Base-by-base conservation (phyloP, 2,113 vertebrate genomes). In the Rhinolophus ferrumequinum region DNA sequence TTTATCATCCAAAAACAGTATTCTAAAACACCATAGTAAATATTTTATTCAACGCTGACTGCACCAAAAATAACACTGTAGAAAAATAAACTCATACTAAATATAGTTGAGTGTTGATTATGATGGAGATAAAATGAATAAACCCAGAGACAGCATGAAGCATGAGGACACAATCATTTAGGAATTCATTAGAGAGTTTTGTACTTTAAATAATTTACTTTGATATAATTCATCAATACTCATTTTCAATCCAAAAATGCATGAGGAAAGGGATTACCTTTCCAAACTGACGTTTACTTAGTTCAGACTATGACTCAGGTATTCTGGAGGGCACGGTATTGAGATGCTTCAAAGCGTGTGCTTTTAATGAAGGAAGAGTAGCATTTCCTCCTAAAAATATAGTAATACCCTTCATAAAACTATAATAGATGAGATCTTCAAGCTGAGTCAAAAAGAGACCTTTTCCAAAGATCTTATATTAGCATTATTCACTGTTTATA, bases 21-120 rank as follows among this genome's bases (percentile, higher is more conserved):
- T 92, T 90, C 58, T 93, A 95, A 77, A 93, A 66, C 50, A 83
- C 47, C 89, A 90, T 3, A 88, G 67, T 54, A 96, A 97, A 86
- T 52, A 64, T 7, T 67, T 76, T 66, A 77, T 82, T 82, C 35
- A 67, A 86, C 93, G 22, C 19, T 50, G 79, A 66, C 22, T 92
- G 1, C 50, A 64, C 70, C 66, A 41, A 96, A 96, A 84, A 90
- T 72, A 82, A 88, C 89, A 33, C 47, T 2, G 13, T 64, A 52
- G 52, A 88, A 94, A 95, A 95, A 94, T 44, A 72, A 97, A 81
- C 30, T 82, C 66, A 41, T 33, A 54, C 47, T 76, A 95, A 90
- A 87, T 95, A 86, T 84, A 81, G 11, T 62, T 83, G 41, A 38
- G 28, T 64, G 21, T 73, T 87, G 87, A 80, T 72, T 89, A 87